Evolutionary conservation across 2,888 invertebrate species (phyloP).

Genomic region (Taphrorychus bicolor): DNA sequence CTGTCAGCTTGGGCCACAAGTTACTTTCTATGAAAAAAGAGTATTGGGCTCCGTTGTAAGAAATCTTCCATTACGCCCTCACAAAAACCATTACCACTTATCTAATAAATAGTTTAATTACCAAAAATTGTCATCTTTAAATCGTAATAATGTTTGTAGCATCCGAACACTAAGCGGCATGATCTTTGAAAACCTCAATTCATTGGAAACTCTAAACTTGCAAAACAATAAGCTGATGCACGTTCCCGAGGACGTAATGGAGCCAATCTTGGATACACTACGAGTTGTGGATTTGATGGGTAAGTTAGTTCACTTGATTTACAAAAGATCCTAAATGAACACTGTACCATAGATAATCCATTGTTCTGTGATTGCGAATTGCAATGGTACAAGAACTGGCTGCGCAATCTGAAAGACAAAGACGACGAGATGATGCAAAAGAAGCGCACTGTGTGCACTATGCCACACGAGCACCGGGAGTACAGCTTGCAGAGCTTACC

Average conservation of each 20-base stretch:
- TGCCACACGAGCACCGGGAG: slow-evolving; percentile 81
- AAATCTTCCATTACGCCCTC: no score
- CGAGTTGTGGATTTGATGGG: slow-evolving; percentile 89
- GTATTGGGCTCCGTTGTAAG: no score
- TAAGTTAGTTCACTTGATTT: slow-evolving; percentile 60
- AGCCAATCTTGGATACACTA: slow-evolving; percentile 85
- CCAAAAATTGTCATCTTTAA: no score
- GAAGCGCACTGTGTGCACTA: slow-evolving; percentile 83
- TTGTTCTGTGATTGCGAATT: slow-evolving; percentile 87
- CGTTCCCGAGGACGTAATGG: slow-evolving; percentile 87
- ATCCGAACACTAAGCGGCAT: slow-evolving; percentile 82
- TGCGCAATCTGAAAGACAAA: slow-evolving; percentile 77
- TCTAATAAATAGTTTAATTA: no score
- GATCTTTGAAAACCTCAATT: slow-evolving; percentile 88
- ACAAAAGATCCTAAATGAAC: no score
- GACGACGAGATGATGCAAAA: slow-evolving; percentile 90
- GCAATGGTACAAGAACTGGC: slow-evolving; percentile 86
- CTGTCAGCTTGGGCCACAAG: no score
- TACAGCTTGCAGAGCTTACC: slow-evolving; percentile 84
- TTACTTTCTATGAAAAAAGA: slow-evolving; percentile 4
- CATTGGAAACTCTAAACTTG: slow-evolving; percentile 84
- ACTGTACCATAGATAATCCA: slow-evolving; percentile 93
- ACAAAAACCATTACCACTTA: no score
- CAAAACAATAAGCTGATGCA: slow-evolving; percentile 87
- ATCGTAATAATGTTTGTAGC: slow-evolving; percentile 70